Percentiles rank a stretch among this genome's conserved stretches.
These are phyloP conservation scores for Struthio camelus DNA, from an alignment of 2,113 vertebrate genomes.

Conservation along the genomic window DNA sequence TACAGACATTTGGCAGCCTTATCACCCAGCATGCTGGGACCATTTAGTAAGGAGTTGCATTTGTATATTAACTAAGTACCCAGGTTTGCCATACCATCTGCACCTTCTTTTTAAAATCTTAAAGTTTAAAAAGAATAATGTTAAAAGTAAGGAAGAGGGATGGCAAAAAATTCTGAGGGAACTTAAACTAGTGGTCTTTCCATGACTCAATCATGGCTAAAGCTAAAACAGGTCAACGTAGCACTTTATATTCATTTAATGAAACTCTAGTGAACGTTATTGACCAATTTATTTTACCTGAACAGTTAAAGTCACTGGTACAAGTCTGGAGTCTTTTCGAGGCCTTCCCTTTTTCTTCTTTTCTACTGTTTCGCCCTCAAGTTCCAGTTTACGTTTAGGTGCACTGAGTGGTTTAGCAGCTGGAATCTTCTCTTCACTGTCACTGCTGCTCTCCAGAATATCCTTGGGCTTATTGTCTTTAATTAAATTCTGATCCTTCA, in stretches of 20 bases:
- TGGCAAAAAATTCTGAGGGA: background rate
- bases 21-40: background rate
- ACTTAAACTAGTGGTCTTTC: background rate
- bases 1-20: background rate
- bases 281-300: conserved; percentile 76
- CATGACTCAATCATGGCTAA: background rate
- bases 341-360: conserved; percentile 97
- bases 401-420: conserved; percentile 81
- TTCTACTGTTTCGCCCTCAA: conserved; percentile 89
- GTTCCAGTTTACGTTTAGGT: conserved; percentile 89
- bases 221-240: background rate
- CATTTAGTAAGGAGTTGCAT: background rate
- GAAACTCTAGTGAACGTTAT: background rate
- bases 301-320: conserved; percentile 81
- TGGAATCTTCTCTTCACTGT: conserved; percentile 93
- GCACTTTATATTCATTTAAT: no score
- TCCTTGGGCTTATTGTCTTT: conserved; percentile 87
- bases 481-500: conserved; percentile 82
- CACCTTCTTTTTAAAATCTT: background rate
- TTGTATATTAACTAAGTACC: background rate
- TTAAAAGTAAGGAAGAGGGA: background rate
- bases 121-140: background rate
- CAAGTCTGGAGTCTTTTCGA: conserved; percentile 89
- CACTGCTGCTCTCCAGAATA: conserved; percentile 89
- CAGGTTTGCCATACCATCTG: background rate